phyloP scores from a whole-genome alignment of 2,888 invertebrate species.

The Acronicta psi region DNA sequence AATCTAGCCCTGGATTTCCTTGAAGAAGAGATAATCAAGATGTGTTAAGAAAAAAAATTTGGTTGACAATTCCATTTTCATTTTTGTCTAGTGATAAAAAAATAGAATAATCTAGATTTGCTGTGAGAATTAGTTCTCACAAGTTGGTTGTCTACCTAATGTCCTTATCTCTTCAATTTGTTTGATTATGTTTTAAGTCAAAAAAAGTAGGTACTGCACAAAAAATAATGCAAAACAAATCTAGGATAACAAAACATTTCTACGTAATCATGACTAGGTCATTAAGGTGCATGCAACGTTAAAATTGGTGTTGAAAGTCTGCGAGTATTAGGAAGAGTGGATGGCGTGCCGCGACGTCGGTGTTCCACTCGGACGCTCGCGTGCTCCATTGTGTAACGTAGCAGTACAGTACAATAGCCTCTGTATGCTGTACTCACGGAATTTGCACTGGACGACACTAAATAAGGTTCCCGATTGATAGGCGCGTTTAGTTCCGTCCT shows the following conservation, averaged over 20 bases:
- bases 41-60: no score
- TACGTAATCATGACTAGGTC: constrained; percentile 21
- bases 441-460: constrained; percentile 36
- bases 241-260: constrained; percentile 11
- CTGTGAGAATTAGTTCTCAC: no score
- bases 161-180: no score
- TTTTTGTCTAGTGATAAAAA: no score
- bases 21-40: neutral
- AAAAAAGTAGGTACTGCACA: neutral
- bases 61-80: no score
- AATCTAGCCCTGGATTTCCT: neutral
- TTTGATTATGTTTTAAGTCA: no score
- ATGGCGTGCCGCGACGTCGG: constrained; percentile 42
- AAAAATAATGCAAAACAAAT: constrained; percentile 16
- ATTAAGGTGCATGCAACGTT: constrained; percentile 16
- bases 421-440: constrained; percentile 28
- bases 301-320: constrained; percentile 50
- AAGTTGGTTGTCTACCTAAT: no score
- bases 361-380: constrained; percentile 61
- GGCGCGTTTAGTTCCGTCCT: neutral
- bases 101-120: no score
- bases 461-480: constrained; percentile 11
- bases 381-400: constrained; percentile 67
- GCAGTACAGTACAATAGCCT: constrained; percentile 60
- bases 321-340: constrained; percentile 33